A percentile compares a stretch with the other conserved stretches of the same genome.
These are phyloP conservation scores for Achroia grisella DNA, from an alignment of 1,140 invertebrate genomes.

Conservation along the genomic window DNA sequence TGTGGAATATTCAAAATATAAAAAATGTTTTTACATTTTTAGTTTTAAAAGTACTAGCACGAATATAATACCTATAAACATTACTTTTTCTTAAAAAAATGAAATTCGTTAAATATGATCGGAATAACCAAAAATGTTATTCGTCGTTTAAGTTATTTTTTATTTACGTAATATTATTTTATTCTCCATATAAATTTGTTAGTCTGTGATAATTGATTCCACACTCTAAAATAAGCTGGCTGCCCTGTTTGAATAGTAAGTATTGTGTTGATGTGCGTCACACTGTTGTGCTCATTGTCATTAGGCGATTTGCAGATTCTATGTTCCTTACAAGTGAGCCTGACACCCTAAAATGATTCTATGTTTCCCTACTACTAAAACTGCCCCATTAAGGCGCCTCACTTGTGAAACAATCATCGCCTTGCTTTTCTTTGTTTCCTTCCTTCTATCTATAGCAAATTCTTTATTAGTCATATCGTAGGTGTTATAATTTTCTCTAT, in stretches of 20 bases:
- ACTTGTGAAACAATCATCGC: slow-evolving; percentile 65
- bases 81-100: too few relatives aligned
- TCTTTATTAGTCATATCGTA: slow-evolving; percentile 15
- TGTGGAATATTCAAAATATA: too few relatives aligned
- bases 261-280: slow-evolving; percentile 70
- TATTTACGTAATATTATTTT: too few relatives aligned
- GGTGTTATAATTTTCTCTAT: too few relatives aligned
- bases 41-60: too few relatives aligned
- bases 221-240: slow-evolving; percentile 32
- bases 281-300: slow-evolving; percentile 63
- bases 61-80: too few relatives aligned
- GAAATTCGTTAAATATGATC: too few relatives aligned
- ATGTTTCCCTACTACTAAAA: neutral
- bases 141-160: too few relatives aligned
- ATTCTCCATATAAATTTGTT: neutral
- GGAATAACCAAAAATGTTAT: too few relatives aligned
- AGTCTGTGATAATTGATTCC: slow-evolving; percentile 1
- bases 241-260: slow-evolving; percentile 50
- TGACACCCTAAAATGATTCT: slow-evolving; percentile 24
- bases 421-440: slow-evolving; percentile 38
- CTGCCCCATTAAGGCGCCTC: slow-evolving; percentile 53
- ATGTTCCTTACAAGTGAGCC: slow-evolving; percentile 58
- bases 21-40: too few relatives aligned
- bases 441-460: slow-evolving; percentile 8
- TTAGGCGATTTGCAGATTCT: slow-evolving; percentile 56